phyloP scores from a whole-genome alignment of 2,888 invertebrate species.

The Torymus texanus region DNA sequence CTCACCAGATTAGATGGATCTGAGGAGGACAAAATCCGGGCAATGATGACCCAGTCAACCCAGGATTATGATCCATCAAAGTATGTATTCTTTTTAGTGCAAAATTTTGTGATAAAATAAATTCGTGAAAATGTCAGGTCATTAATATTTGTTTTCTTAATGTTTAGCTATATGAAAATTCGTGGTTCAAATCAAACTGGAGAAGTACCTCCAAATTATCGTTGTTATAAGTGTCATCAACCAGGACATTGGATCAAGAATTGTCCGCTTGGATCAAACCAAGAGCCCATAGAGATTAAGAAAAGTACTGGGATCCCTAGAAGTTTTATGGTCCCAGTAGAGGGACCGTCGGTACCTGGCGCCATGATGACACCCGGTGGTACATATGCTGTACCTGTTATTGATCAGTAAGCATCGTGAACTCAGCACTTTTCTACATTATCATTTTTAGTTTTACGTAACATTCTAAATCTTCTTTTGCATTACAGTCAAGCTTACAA shows the following conservation, averaged over 20 bases:
- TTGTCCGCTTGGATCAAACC: slow-evolving; percentile 85
- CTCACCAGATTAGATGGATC: slow-evolving; percentile 92
- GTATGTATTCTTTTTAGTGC: slow-evolving; percentile 81
- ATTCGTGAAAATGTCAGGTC: neutral
- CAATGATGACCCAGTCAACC: slow-evolving; percentile 98
- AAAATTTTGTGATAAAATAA: slow-evolving; percentile 3
- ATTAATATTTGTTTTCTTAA: neutral
- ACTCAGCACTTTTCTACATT: too few species aligned
- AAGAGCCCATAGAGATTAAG: slow-evolving; percentile 87
- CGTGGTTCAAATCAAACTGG: slow-evolving; percentile 92
- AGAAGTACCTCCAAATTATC: slow-evolving; percentile 92
- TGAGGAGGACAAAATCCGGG: slow-evolving; percentile 98
- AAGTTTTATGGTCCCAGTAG: slow-evolving; percentile 96
- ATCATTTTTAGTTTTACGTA: too few species aligned
- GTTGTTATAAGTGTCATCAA: slow-evolving; percentile 95
- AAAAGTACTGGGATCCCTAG: slow-evolving; percentile 98
- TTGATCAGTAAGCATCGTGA: slow-evolving; percentile 84
- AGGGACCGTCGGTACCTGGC: slow-evolving; percentile 90
- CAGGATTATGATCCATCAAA: slow-evolving; percentile 98
- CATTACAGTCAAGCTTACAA: slow-evolving; percentile 85
- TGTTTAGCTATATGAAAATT: slow-evolving; percentile 88
- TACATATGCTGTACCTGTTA: slow-evolving; percentile 90
- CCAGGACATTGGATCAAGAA: slow-evolving; percentile 98
- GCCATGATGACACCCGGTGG: slow-evolving; percentile 93
- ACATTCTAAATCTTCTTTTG: too few species aligned